phyloP scores from a whole-genome alignment of 2,888 invertebrate species.

The Drosophila glabriapex region DNA sequence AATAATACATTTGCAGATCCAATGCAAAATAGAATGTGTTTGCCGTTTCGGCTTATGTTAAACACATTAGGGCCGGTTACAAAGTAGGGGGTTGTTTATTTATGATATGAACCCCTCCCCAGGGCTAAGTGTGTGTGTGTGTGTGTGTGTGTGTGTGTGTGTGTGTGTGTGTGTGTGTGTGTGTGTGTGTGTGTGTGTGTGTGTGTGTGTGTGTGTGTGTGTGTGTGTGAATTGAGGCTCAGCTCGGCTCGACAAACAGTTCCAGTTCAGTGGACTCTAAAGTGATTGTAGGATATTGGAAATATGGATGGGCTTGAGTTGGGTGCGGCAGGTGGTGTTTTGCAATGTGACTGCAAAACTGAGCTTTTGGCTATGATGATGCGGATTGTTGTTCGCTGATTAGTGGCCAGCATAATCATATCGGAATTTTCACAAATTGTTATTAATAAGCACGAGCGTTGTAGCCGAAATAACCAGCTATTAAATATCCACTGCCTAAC shows the following conservation, averaged over 20 bases:
- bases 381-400: background rate
- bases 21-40: conserved; percentile 6
- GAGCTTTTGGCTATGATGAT: background rate
- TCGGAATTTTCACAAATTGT: conserved; percentile 1
- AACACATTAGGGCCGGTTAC: background rate
- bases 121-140: background rate
- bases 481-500: background rate
- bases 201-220: background rate
- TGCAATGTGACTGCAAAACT: background rate
- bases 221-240: background rate
- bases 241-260: conserved; percentile 46
- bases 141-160: background rate
- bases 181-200: background rate
- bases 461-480: background rate
- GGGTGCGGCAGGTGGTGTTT: background rate
- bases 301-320: background rate
- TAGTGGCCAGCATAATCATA: background rate
- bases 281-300: conserved; percentile 57
- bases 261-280: conserved; percentile 72
- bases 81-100: background rate
- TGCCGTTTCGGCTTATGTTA: conserved; percentile 2
- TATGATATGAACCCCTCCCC: background rate
- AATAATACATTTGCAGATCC: background rate
- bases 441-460: background rate
- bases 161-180: background rate